Percentiles rank a stretch among this genome's conserved stretches.
phyloP scores from a whole-genome alignment of 92 coral and sea anemone species.

The Isaurus tuberculatus region DNA sequence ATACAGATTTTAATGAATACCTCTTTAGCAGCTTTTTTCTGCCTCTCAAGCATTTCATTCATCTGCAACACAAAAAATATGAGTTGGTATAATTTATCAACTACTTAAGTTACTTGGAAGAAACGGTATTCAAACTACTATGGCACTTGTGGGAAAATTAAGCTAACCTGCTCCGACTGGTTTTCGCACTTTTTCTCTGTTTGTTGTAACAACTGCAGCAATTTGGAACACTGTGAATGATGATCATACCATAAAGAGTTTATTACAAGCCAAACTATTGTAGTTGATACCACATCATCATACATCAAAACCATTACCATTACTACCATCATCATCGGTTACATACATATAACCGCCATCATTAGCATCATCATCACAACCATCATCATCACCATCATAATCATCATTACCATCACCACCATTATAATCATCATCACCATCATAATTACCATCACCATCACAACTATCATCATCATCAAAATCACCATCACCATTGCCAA shows the following conservation, averaged over 20 bases:
- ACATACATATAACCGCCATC: no score
- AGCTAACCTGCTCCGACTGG: slow-evolving; percentile 83
- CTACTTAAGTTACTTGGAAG: not conserved
- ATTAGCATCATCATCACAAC: no score
- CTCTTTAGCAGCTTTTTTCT: slow-evolving; percentile 86
- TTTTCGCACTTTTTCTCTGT: slow-evolving; percentile 87
- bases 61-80: slow-evolving; percentile 51
- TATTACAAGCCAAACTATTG: not conserved
- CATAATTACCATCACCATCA: no score
- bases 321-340: not conserved
- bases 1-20: slow-evolving; percentile 15
- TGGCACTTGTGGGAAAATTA: no score
- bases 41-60: slow-evolving; percentile 74
- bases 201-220: slow-evolving; percentile 87
- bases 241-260: not conserved
- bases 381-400: no score
- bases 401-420: no score
- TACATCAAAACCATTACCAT: not conserved
- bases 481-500: not conserved
- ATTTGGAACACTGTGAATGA: slow-evolving; percentile 80
- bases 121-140: no score
- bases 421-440: no score
- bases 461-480: no score
- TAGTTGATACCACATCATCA: not conserved
- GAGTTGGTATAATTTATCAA: no score